A percentile compares a stretch with the other conserved stretches of the same genome.
Evolutionary conservation across 2,797 vertebrate genomes (phyloP).

Genomic region (Discoglossus pictus): DNA sequence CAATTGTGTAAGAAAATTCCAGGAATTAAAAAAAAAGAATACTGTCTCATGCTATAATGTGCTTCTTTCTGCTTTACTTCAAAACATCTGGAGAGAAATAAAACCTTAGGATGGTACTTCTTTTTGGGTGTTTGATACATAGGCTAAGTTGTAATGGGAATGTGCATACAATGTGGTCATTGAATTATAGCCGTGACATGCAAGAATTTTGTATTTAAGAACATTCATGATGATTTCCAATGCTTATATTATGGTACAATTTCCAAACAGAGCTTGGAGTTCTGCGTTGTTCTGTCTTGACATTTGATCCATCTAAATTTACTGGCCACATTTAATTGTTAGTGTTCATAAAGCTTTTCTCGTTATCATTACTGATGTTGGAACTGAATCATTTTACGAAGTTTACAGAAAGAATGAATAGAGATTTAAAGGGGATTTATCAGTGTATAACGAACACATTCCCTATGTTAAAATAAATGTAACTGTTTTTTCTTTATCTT

Average conservation of each 20-base stretch:
- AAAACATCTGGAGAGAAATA: background rate
- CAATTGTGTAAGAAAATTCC: too few relatives aligned
- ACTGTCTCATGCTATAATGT: background rate
- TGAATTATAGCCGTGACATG: slow-evolving; percentile 51
- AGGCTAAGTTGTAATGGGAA: background rate
- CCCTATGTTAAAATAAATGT: background rate
- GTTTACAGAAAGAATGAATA: slow-evolving; percentile 50
- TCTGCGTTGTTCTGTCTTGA: slow-evolving; percentile 58
- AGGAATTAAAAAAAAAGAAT: too few relatives aligned
- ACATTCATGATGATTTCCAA: slow-evolving; percentile 60
- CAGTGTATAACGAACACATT: slow-evolving; percentile 23
- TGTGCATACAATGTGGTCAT: slow-evolving; percentile 37
- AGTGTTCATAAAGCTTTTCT: slow-evolving; percentile 57
- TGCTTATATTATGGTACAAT: slow-evolving; percentile 59
- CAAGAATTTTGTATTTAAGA: slow-evolving; percentile 56
- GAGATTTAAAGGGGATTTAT: slow-evolving; percentile 47
- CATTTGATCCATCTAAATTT: slow-evolving; percentile 62
- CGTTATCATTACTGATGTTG: slow-evolving; percentile 49
- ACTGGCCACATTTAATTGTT: slow-evolving; percentile 54
- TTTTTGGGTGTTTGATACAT: background rate
- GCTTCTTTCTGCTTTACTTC: background rate
- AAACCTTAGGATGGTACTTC: background rate
- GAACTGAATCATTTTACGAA: slow-evolving; percentile 58
- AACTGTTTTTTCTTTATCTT: background rate
- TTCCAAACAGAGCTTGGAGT: slow-evolving; percentile 55